These are phyloP conservation scores for Xanthostigma xanthostigma DNA, from an alignment of 2,888 invertebrate genomes.

Conservation along the genomic window DNA sequence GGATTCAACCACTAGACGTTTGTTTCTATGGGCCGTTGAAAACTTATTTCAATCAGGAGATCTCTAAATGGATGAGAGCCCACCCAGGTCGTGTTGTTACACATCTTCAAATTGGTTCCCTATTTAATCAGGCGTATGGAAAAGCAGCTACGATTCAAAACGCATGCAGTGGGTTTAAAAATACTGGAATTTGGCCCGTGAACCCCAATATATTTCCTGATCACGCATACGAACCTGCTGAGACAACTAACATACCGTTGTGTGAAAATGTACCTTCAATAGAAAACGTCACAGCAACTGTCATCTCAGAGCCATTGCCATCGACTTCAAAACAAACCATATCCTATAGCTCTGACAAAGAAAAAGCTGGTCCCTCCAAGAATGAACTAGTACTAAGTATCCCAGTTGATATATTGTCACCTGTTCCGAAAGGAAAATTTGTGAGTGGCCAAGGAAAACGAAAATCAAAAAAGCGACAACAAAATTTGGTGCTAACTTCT, in stretches of 20 bases:
- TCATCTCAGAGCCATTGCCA: too few species aligned
- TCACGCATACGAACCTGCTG: too few species aligned
- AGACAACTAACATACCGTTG: too few species aligned
- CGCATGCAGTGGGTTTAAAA: constrained; percentile 11
- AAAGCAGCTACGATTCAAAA: constrained; percentile 11
- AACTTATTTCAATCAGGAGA: constrained; percentile 18
- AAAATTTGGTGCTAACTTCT: background rate
- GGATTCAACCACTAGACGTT: constrained; percentile 21
- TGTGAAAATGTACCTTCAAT: too few species aligned
- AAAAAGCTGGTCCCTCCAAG: too few species aligned
- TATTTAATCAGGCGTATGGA: constrained; percentile 13
- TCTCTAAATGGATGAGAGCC: constrained; percentile 15
- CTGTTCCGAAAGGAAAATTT: background rate
- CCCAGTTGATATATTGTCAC: background rate
- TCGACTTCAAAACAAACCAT: too few species aligned
- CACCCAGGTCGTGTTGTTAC: constrained; percentile 4
- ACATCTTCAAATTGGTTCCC: constrained; percentile 10
- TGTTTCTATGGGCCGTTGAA: constrained; percentile 19
- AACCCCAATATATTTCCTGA: too few species aligned
- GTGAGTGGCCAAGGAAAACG: background rate
- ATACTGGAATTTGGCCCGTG: constrained; percentile 12
- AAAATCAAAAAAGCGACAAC: background rate
- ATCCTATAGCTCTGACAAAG: too few species aligned
- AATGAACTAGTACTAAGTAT: background rate
- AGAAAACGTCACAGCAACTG: too few species aligned